Evolutionary conservation across 2,888 invertebrate species (phyloP), one percentile per base, ranked within the genome.

Genomic region (Morpho helenor): DNA sequence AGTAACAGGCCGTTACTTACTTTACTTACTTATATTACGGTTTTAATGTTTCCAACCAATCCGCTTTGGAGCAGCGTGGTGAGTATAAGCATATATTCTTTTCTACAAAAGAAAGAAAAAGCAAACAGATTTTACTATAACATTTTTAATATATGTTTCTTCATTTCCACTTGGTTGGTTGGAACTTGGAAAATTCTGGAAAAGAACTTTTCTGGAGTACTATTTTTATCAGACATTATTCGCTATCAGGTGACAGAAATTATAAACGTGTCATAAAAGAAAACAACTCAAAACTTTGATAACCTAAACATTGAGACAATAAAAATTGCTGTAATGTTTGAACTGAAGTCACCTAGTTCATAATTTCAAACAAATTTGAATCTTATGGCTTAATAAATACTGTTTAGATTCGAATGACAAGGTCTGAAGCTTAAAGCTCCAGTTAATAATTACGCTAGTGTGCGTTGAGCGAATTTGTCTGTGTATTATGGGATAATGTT

Each of bases 401-500:
- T 49, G 57, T 60, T 8, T 9, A 59, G 22, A 49, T 52, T 62
- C 48, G 2, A 1, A 46, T 56, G 10, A 22, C 9, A 49, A 2
- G 3, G n/a, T 40, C 16, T 55, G 57, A 60, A 69, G 68, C 68
- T 68, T 63, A 62, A 69, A 69, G 69, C 69, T 69, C 67, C 62
- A 64, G 68, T 69, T 69, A 58, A 54, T 56, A 42, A 60, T 23
- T 60, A 52, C 59, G 52, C 59, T 46, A 22, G 69, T 68, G 68
- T 61, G 68, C 45, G 68, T 64, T 62, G 57, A 61, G 65, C 60
- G 58, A 65, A 65, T 62, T 67, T 62, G 63, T 63, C 56, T 60
- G 63, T 64, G 65, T 66, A 61, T 63, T 66, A 67, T 65, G 66
- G 66, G 65, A 70, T 69, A 69, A 65, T 67, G 71, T 72, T 71